Conservation (phyloP, 2,797 vertebrate genomes). For the Peromyscus aztecus region DNA sequence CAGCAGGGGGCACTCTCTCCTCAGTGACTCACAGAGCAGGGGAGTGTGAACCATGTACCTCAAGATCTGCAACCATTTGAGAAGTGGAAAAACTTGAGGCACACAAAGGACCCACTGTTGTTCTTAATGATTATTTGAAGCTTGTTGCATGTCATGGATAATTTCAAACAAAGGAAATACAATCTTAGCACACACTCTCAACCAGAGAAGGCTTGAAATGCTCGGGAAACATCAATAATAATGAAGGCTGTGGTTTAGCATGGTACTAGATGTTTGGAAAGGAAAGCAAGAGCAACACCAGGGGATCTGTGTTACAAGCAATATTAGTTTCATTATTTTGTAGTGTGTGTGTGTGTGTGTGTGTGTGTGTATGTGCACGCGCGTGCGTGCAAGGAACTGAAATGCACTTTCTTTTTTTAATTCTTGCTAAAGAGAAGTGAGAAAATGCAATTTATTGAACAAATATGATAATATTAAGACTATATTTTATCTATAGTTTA, state of each 20-base stretch:
- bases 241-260: neutral
- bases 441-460: neutral
- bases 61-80: neutral
- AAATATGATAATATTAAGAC: neutral
- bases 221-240: neutral
- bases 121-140: neutral
- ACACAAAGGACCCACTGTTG: neutral
- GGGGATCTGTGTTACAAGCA: neutral
- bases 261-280: neutral
- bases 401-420: neutral
- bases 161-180: neutral
- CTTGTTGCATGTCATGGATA: neutral
- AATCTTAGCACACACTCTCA: neutral
- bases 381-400: neutral
- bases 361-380: neutral
- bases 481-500: neutral
- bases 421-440: neutral
- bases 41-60: rapidly evolving
- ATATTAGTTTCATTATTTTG: neutral
- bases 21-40: neutral
- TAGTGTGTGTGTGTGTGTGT: neutral
- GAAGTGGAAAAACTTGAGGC: neutral
- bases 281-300: neutral
- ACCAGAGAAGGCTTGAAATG: neutral
- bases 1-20: conserved; percentile 71